A percentile compares a stretch with the other conserved stretches of the same genome.
Evolutionary conservation across 2,888 invertebrate genomes (phyloP).

Genomic region (Schizotus pectinicornis): DNA sequence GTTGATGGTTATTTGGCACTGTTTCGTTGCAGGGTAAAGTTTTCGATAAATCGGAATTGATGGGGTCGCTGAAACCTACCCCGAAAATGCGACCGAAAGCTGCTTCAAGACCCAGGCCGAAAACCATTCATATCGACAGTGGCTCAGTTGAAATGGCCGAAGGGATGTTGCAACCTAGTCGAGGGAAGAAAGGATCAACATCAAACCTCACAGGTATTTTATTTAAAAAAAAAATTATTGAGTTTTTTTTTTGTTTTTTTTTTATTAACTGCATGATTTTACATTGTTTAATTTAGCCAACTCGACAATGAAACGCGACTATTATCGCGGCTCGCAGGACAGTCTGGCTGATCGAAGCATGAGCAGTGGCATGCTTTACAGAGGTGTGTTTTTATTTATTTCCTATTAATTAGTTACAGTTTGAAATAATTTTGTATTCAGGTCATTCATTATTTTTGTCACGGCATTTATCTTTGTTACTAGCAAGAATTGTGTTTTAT

Average conservation of each 20-base stretch:
- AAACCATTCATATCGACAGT: constrained; percentile 89
- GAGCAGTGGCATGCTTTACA: constrained; percentile 66
- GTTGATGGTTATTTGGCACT: background rate
- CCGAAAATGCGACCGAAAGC: constrained; percentile 71
- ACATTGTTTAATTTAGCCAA: constrained; percentile 50
- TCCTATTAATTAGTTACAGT: constrained; percentile 7
- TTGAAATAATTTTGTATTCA: background rate
- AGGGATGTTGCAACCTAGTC: constrained; percentile 73
- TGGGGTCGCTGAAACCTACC: constrained; percentile 66
- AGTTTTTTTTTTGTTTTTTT: constrained; percentile 34
- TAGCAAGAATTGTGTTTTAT: no score
- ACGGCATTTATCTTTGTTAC: no score
- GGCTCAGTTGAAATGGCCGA: constrained; percentile 80
- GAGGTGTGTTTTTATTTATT: constrained; percentile 66
- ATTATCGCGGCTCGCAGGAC: constrained; percentile 91
- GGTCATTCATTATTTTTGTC: constrained; percentile 2
- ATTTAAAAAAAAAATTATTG: background rate
- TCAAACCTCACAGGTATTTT: constrained; percentile 80
- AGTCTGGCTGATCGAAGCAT: constrained; percentile 77
- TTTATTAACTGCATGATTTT: constrained; percentile 40
- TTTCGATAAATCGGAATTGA: constrained; percentile 71
- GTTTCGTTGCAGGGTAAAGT: constrained; percentile 72
- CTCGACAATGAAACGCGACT: constrained; percentile 83
- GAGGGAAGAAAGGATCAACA: constrained; percentile 80
- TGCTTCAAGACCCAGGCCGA: constrained; percentile 77